Conservation (phyloP, 2,888 invertebrate species). For the Tachystola acroxantha region DNA sequence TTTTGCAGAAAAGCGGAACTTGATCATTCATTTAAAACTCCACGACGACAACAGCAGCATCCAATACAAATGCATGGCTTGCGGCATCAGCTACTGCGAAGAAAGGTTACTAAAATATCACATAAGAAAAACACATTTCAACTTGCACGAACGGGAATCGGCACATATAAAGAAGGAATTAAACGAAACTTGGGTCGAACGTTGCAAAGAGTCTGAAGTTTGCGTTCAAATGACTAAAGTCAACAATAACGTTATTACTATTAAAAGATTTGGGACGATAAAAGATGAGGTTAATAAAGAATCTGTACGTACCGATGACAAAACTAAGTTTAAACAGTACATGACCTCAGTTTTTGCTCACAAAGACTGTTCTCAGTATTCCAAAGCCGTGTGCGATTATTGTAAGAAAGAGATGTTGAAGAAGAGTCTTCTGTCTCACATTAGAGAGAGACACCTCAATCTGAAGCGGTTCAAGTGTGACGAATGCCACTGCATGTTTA, state of each 20-base stretch:
- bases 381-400: conserved; percentile 52
- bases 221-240: conserved; percentile 57
- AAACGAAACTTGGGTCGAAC: conserved; percentile 58
- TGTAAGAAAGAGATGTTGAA: conserved; percentile 61
- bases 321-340: conserved; percentile 20
- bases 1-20: conserved; percentile 45
- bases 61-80: conserved; percentile 40
- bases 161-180: conserved; percentile 27
- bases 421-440: conserved; percentile 51
- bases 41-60: conserved; percentile 37
- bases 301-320: conserved; percentile 5
- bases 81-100: conserved; percentile 42
- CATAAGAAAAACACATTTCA: conserved; percentile 46
- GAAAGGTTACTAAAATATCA: conserved; percentile 44
- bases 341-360: conserved; percentile 33
- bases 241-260: conserved; percentile 42
- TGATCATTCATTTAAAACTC: conserved; percentile 39
- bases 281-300: conserved; percentile 13
- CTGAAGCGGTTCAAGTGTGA: conserved; percentile 43
- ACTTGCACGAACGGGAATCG: conserved; percentile 25
- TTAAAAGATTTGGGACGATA: conserved; percentile 24
- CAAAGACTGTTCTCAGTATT: conserved; percentile 36
- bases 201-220: conserved; percentile 32
- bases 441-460: conserved; percentile 47
- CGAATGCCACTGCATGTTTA: conserved; percentile 32